A percentile compares a stretch with the other conserved stretches of the same genome.
These are phyloP conservation scores for Phaedon cochleariae DNA, from an alignment of 2,888 invertebrate genomes.

Conservation along the genomic window DNA sequence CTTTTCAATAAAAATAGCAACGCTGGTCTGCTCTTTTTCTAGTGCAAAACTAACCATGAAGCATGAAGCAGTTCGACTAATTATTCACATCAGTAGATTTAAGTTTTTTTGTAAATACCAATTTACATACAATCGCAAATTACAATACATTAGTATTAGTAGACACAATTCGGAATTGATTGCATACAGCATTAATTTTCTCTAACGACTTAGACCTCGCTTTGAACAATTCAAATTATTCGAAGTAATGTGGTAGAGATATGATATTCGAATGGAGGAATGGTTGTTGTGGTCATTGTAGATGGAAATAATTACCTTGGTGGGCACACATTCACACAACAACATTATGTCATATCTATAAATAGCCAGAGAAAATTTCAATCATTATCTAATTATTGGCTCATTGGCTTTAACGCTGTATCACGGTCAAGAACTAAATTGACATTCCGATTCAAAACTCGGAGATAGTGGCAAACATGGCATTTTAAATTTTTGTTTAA, in stretches of 20 bases:
- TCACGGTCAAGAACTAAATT: constrained; percentile 7
- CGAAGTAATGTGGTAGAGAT: neutral
- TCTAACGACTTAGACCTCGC: neutral
- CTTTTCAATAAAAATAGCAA: too few species aligned
- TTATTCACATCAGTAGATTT: too few species aligned
- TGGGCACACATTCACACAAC: neutral
- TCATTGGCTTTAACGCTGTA: neutral
- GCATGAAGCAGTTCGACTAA: too few species aligned
- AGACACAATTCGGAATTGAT: neutral
- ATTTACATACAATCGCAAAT: neutral
- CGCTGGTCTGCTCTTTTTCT: too few species aligned
- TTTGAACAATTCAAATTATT: neutral
- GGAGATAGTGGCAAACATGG: neutral
- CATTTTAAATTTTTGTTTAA: too few species aligned
- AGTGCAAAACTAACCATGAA: too few species aligned
- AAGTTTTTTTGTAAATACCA: neutral
- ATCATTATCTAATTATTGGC: constrained; percentile 10
- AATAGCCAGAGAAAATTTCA: constrained; percentile 21
- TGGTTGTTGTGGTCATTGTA: neutral
- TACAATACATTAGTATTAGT: neutral
- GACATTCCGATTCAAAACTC: constrained; percentile 13
- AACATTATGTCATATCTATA: constrained; percentile 27
- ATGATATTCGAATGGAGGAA: neutral
- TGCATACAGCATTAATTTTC: neutral
- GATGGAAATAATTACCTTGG: neutral